phyloP scores from a whole-genome alignment of 2,888 invertebrate species.

The Agonopterix subpropinquella region DNA sequence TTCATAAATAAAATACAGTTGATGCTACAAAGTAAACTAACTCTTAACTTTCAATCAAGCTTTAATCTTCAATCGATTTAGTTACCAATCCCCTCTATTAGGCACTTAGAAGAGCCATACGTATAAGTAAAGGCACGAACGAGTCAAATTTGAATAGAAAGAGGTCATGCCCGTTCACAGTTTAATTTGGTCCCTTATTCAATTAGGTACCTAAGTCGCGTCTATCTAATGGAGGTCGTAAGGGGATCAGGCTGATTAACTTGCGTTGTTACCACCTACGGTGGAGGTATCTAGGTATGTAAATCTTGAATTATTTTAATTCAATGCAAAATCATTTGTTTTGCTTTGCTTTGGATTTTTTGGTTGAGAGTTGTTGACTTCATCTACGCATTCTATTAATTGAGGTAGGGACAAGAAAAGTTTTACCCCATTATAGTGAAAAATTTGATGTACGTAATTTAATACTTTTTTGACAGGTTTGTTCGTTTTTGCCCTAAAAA shows the following conservation, averaged over 20 bases:
- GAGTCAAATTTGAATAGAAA: constrained; percentile 70
- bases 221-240: constrained; percentile 64
- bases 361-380: too few species aligned
- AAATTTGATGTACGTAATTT: too few species aligned
- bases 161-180: constrained; percentile 52
- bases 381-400: too few species aligned
- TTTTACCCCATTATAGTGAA: too few species aligned
- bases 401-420: too few species aligned
- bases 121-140: constrained; percentile 31
- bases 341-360: too few species aligned
- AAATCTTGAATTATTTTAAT: background rate
- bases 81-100: constrained; percentile 29
- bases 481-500: too few species aligned
- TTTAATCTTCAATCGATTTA: constrained; percentile 42
- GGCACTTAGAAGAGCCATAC: constrained; percentile 26
- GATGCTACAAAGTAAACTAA: constrained; percentile 11
- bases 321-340: too few species aligned
- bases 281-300: constrained; percentile 4
- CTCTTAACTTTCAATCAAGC: constrained; percentile 39
- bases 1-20: background rate
- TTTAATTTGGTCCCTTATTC: constrained; percentile 70
- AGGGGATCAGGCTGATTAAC: constrained; percentile 68
- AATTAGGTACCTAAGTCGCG: constrained; percentile 64
- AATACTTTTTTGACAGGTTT: too few species aligned
- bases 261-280: constrained; percentile 57